Evolutionary conservation across 2,113 vertebrate species (phyloP).

Genomic region (Thunnus maccoyii): DNA sequence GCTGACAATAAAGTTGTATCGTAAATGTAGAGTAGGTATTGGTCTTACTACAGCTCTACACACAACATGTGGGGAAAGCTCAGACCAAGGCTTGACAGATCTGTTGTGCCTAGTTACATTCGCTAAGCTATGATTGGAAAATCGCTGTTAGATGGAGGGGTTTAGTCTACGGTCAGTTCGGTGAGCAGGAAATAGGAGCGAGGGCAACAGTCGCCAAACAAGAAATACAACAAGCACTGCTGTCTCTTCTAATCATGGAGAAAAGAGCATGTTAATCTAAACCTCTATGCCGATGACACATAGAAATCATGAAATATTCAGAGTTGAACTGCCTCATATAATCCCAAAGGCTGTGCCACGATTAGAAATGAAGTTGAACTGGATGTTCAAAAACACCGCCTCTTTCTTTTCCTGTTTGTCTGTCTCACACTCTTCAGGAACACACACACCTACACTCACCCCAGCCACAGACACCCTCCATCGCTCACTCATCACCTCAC

Average conservation of each 20-base stretch:
- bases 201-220: neutral
- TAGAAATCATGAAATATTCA: conserved; percentile 74
- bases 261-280: conserved; percentile 28
- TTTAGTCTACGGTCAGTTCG: neutral
- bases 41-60: too few species aligned
- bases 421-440: conserved; percentile 1
- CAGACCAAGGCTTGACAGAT: too few species aligned
- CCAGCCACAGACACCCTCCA: conserved; percentile 33
- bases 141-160: too few species aligned
- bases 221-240: conserved; percentile 23
- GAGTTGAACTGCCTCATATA: conserved; percentile 59
- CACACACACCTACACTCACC: conserved; percentile 9
- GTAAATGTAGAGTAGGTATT: too few species aligned
- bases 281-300: conserved; percentile 37
- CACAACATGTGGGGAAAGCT: too few species aligned
- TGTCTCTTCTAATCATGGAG: conserved; percentile 24
- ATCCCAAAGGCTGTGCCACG: conserved; percentile 61
- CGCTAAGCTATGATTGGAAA: neutral
- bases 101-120: neutral
- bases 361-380: conserved; percentile 62
- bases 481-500: conserved; percentile 39
- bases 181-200: neutral
- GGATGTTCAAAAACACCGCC: conserved; percentile 34
- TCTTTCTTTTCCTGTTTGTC: conserved; percentile 9
- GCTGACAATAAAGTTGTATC: too few species aligned